A percentile compares a stretch with the other conserved stretches of the same genome.
Evolutionary conservation across 2,113 vertebrate species (phyloP).

Genomic region (Zeus faber): DNA sequence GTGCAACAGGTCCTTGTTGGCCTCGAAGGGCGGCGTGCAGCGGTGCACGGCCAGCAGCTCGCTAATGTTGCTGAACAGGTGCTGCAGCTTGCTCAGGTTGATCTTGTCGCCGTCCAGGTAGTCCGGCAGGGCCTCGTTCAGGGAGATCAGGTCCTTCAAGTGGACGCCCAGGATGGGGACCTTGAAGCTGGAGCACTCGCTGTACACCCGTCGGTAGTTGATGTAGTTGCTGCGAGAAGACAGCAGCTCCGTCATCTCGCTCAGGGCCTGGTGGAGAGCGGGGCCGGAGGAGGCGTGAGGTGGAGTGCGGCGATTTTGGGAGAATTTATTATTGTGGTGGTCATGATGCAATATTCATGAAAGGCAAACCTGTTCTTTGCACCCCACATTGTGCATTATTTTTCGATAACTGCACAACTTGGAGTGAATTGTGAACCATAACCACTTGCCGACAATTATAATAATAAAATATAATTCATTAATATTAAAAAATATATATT

Average conservation of each 20-base stretch:
- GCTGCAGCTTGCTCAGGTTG: slow-evolving; percentile 86
- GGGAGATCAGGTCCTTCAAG: slow-evolving; percentile 88
- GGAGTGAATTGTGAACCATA: background rate
- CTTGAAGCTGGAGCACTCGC: slow-evolving; percentile 81
- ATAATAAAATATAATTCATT: too few species aligned
- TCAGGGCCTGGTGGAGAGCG: slow-evolving; percentile 71
- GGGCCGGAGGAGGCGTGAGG: background rate
- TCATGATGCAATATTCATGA: too few species aligned
- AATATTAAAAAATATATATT: too few species aligned
- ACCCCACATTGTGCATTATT: too few species aligned
- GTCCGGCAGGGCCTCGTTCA: slow-evolving; percentile 84
- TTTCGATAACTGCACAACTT: too few species aligned
- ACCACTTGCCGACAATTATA: too few species aligned
- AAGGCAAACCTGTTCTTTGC: too few species aligned
- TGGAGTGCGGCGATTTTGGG: too few species aligned
- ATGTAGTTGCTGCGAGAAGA: slow-evolving; percentile 86
- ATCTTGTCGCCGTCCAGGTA: slow-evolving; percentile 82
- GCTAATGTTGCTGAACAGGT: slow-evolving; percentile 83
- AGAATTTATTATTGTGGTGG: too few species aligned
- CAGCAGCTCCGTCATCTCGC: slow-evolving; percentile 86
- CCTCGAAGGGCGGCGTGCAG: slow-evolving; percentile 75
- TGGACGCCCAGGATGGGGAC: slow-evolving; percentile 89
- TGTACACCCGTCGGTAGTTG: slow-evolving; percentile 82
- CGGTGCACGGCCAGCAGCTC: slow-evolving; percentile 80
- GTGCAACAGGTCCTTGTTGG: slow-evolving; percentile 87